phyloP scores from a whole-genome alignment of 1,140 invertebrate genomes.

The Oscheius sp. region DNA sequence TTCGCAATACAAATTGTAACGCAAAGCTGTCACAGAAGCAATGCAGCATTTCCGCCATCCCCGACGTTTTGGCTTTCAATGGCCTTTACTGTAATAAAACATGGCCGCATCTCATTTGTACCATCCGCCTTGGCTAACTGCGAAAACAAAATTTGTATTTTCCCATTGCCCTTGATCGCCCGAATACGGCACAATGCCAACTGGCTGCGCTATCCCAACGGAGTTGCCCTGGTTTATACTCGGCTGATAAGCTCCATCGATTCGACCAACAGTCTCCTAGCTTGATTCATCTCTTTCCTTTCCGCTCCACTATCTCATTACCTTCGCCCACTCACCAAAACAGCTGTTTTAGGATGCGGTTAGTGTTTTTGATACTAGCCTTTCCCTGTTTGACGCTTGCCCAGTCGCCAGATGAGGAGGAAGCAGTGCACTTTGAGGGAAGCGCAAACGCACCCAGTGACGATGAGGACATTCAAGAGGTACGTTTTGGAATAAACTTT shows the following conservation, averaged over 20 bases:
- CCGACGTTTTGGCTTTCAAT: too few relatives aligned
- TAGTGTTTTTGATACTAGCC: not conserved
- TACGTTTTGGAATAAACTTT: not conserved
- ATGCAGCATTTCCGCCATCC: too few relatives aligned
- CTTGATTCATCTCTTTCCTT: slow-evolving; percentile 6
- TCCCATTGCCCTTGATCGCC: not conserved
- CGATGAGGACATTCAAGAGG: slow-evolving; percentile 22
- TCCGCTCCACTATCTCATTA: not conserved
- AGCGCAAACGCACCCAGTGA: slow-evolving; percentile 21
- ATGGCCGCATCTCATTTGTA: too few relatives aligned
- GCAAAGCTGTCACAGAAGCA: too few relatives aligned
- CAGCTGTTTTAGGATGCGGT: not conserved
- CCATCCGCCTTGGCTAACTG: too few relatives aligned
- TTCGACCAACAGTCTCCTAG: not conserved
- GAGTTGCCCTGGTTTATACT: slow-evolving; percentile 11
- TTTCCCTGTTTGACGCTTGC: not conserved
- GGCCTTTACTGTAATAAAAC: too few relatives aligned
- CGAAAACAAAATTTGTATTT: too few relatives aligned
- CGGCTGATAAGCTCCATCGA: slow-evolving; percentile 5
- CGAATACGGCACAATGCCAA: not conserved
- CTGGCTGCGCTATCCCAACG: too few relatives aligned
- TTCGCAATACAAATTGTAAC: too few relatives aligned
- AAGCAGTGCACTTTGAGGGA: slow-evolving; percentile 26
- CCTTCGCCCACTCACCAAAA: not conserved
- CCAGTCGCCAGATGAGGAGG: slow-evolving; percentile 27